Conservation (phyloP, 2,113 vertebrate genomes). For the Melospiza georgiana region DNA sequence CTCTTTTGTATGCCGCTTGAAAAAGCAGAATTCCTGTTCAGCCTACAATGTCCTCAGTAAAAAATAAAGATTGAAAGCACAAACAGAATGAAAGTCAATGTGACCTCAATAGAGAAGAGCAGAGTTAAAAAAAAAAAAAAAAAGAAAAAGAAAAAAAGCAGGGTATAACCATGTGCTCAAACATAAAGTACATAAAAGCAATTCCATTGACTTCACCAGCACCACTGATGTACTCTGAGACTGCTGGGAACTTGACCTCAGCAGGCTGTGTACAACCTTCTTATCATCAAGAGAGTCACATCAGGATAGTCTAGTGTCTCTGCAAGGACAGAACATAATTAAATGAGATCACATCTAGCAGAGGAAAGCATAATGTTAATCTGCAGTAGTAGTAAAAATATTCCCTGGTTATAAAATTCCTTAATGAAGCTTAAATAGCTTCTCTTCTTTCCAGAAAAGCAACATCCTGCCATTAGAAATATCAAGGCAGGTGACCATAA, state of each 20-base stretch:
- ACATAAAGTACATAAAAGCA: background rate
- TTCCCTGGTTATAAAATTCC: background rate
- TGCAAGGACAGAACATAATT: slow-evolving; percentile 19
- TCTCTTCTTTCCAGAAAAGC: background rate
- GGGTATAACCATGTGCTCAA: background rate
- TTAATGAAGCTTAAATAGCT: background rate
- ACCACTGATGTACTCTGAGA: background rate
- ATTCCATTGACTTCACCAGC: background rate
- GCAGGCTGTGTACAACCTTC: background rate
- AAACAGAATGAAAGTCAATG: background rate
- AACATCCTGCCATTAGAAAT: background rate
- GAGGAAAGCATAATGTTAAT: background rate
- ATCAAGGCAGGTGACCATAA: background rate
- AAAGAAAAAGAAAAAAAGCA: background rate
- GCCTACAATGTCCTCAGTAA: background rate
- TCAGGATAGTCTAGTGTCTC: background rate
- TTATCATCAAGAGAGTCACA: background rate
- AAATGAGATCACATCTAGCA: background rate
- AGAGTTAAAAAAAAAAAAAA: background rate
- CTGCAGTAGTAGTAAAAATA: background rate
- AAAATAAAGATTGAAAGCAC: background rate
- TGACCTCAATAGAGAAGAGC: background rate
- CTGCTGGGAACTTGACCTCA: background rate
- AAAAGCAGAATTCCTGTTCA: background rate
- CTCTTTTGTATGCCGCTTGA: background rate